Conservation (phyloP, 1,140 invertebrate genomes). For the Drosophila varians region DNA sequence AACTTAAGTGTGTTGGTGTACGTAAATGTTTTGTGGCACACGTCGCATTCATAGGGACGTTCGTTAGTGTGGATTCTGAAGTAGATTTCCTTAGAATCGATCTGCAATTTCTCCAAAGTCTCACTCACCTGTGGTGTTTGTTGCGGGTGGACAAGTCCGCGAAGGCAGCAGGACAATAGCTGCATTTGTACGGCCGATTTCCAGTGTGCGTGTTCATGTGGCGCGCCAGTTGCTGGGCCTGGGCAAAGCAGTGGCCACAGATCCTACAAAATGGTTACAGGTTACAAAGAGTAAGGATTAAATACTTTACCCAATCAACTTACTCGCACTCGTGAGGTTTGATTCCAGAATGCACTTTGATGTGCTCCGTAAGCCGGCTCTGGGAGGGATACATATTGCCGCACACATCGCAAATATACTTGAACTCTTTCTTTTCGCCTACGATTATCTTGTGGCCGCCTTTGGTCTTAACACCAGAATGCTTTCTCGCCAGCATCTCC, state of each 20-base stretch:
- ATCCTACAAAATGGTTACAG: conserved; percentile 46
- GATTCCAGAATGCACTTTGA: conserved; percentile 78
- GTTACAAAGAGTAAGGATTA: not conserved
- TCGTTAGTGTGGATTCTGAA: conserved; percentile 86
- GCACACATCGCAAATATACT: conserved; percentile 81
- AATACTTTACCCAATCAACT: conserved; percentile 13
- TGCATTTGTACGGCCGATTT: conserved; percentile 88
- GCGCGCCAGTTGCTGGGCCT: conserved; percentile 72
- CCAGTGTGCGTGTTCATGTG: conserved; percentile 83
- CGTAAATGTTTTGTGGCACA: conserved; percentile 86
- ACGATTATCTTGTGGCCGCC: conserved; percentile 67
- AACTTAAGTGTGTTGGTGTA: conserved; percentile 84
- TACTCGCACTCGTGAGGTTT: conserved; percentile 82
- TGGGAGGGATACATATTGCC: conserved; percentile 82
- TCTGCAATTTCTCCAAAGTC: not conserved
- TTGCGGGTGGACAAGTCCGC: conserved; percentile 86
- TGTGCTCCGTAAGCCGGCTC: conserved; percentile 78
- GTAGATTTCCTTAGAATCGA: not conserved
- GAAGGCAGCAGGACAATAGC: conserved; percentile 88
- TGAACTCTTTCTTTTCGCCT: conserved; percentile 70
- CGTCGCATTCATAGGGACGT: conserved; percentile 85
- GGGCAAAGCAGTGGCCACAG: conserved; percentile 76
- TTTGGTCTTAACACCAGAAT: conserved; percentile 60
- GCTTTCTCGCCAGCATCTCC: conserved; percentile 44
- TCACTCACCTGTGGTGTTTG: conserved; percentile 85